A percentile compares a stretch with the other conserved stretches of the same genome.
Evolutionary conservation across 2,113 vertebrate species (phyloP).

Genomic region (Burhinus oedicnemus): DNA sequence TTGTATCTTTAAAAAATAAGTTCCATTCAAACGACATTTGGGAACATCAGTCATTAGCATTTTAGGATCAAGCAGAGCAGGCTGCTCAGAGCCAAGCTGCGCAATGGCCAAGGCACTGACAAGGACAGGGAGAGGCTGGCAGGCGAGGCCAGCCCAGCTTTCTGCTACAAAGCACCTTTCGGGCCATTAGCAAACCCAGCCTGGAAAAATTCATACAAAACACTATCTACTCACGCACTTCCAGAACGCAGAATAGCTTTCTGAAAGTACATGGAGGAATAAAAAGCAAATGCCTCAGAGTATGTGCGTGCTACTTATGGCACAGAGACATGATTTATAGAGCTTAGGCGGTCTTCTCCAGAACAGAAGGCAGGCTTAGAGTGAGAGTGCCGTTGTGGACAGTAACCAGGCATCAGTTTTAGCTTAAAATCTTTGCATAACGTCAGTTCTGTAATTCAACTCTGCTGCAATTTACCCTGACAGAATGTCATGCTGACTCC

Average conservation of each 20-base stretch:
- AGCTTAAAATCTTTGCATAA: not conserved
- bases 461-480: not conserved
- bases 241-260: not conserved
- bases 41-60: not conserved
- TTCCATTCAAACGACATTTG: not conserved
- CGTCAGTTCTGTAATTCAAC: not conserved
- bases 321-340: not conserved
- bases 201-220: not conserved
- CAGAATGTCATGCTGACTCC: not conserved
- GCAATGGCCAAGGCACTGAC: not conserved
- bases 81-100: not conserved
- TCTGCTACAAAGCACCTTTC: not conserved
- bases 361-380: not conserved
- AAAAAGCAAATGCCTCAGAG: not conserved
- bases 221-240: not conserved
- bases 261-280: not conserved
- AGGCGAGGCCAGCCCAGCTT: not conserved
- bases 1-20: not conserved
- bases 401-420: not conserved
- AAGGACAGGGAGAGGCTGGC: not conserved
- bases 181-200: not conserved
- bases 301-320: not conserved
- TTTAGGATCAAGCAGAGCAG: not conserved
- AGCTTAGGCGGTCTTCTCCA: not conserved
- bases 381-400: rapidly evolving